Conservation (phyloP, 2,888 invertebrate genomes). For the Latrodectus hesperus region DNA sequence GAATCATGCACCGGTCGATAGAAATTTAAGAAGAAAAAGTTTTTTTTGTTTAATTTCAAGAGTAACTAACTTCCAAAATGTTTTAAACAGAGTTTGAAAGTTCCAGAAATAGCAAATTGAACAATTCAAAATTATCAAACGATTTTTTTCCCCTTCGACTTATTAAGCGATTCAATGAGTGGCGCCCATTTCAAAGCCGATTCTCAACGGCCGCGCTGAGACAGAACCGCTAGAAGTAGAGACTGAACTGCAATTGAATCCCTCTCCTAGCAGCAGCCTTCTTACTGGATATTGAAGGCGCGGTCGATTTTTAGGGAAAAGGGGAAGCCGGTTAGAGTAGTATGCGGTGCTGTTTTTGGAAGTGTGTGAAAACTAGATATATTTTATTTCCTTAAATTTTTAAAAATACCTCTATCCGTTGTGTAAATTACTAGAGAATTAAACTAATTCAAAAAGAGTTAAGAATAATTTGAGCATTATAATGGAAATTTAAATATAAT, state of each 20-base stretch:
- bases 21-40: background rate
- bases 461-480: too few species aligned
- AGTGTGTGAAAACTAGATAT: background rate
- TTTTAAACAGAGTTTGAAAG: background rate
- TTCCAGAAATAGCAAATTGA: too few species aligned
- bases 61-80: background rate
- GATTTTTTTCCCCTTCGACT: background rate
- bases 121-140: too few species aligned
- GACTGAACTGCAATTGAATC: constrained; percentile 3
- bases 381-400: background rate
- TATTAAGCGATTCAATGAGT: background rate
- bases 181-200: background rate
- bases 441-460: too few species aligned
- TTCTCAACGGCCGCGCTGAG: background rate
- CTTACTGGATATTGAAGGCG: constrained; percentile 3
- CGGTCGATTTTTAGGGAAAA: background rate
- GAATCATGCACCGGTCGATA: constrained; percentile 53
- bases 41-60: background rate
- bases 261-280: background rate
- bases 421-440: background rate
- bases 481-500: too few species aligned
- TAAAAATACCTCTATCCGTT: background rate
- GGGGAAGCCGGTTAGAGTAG: background rate
- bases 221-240: background rate
- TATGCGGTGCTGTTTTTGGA: background rate